Base-by-base conservation (phyloP, 2,797 vertebrate species). In the Orestias chungarensis region DNA sequence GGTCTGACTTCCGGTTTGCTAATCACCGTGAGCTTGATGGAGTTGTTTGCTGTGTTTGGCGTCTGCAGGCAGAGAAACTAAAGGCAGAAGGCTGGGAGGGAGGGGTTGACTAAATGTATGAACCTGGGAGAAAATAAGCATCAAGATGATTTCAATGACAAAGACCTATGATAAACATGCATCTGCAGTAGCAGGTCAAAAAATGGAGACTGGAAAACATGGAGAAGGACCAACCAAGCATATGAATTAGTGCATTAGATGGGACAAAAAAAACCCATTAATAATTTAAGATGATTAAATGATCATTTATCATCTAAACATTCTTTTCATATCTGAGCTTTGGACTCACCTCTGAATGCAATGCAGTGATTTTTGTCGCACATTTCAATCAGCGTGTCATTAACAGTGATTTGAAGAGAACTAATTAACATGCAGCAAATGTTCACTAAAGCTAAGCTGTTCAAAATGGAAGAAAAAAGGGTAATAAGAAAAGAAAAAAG, bases 31-130 rank as follows among this genome's bases (percentile, higher is more conserved):
- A 3, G 4, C 74, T 81, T 86, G 62, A 73, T 1, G 17, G n/a
- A 54, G 15, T 33, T 49, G 73, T 79, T 61, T 69, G 35, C 11
- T 23, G 74, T 68, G 70, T 80, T 67, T 43, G 65, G 59, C 0
- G 4, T 74, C 66, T 38, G 33, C 57, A 71, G 68, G 67, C 29
- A 57, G 78, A 44, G 46, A 72, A 27, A 62, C 40, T 52, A 70
- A 18, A 47, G 50, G 40, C 18, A 64, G 64, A 68, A n/a, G 46
- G 12, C 12, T 46, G 35, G 62, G 65, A 76, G 74, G 72, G 76
- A 68, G 76, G 80, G 68, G 20, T 20, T 3, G 27, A 2, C 4
- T 14, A 25, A 74, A 87, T 81, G 85, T 85, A 84, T 87, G 85
- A 82, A 76, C 85, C 55, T 72, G 59, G 55, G 43, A 43, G 77